A percentile compares a stretch with the other conserved stretches of the same genome.
Evolutionary conservation across 1,140 invertebrate genomes (phyloP).

Genomic region (Camponotus floridanus): DNA sequence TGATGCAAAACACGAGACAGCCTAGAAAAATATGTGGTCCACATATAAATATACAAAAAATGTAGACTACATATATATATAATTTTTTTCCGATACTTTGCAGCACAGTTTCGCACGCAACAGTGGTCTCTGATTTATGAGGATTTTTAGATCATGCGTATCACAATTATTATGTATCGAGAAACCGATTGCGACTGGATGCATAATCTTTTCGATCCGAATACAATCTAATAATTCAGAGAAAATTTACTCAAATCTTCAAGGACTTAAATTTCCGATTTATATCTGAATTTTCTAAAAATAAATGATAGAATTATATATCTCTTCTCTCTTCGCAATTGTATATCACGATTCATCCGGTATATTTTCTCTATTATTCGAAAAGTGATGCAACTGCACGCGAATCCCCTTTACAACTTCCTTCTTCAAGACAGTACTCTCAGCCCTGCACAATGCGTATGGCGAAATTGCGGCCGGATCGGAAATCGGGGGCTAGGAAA

Average conservation of each 20-base stretch:
- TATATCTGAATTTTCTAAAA: not conserved
- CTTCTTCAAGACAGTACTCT: not conserved
- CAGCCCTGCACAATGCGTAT: not conserved
- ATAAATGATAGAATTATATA: not conserved
- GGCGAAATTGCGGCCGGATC: constrained; percentile 27
- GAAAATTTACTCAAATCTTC: not conserved
- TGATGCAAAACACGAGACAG: not conserved
- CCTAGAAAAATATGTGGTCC: not conserved
- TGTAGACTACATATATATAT: too few relatives aligned
- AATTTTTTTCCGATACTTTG: not conserved
- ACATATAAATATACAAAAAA: not conserved
- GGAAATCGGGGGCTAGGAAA: constrained; percentile 21
- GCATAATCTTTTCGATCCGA: not conserved
- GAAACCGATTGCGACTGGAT: constrained; percentile 17
- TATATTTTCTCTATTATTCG: not conserved
- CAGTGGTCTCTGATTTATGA: constrained; percentile 44
- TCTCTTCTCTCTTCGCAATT: not conserved
- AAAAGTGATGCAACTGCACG: not conserved
- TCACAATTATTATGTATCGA: not conserved
- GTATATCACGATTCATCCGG: not conserved
- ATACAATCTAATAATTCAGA: not conserved
- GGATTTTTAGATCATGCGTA: constrained; percentile 20
- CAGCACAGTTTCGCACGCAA: not conserved
- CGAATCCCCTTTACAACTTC: not conserved
- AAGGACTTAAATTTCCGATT: not conserved